Conservation (phyloP, 2,888 invertebrate genomes). For the Drosophila suboccidentalis region DNA sequence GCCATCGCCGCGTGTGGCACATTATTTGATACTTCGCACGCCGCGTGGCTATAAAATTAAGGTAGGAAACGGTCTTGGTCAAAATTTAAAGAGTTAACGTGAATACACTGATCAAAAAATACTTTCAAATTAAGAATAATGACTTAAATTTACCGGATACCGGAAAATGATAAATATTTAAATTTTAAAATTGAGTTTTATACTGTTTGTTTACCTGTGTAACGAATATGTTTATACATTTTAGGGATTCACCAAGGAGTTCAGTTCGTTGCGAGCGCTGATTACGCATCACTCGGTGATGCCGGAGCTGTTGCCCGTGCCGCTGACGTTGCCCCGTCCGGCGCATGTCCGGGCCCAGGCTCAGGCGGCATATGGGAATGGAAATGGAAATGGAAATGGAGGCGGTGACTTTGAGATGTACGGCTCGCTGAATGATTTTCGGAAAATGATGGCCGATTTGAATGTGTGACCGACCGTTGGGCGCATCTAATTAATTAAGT, state of each 20-base stretch:
- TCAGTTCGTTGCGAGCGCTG: slow-evolving; percentile 94
- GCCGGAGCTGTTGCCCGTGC: slow-evolving; percentile 98
- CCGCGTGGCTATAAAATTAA: slow-evolving; percentile 96
- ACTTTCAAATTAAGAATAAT: too few relatives aligned
- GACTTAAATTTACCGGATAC: too few relatives aligned
- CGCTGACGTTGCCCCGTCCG: slow-evolving; percentile 91
- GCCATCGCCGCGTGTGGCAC: slow-evolving; percentile 92
- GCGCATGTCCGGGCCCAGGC: slow-evolving; percentile 60
- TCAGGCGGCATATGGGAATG: slow-evolving; percentile 50
- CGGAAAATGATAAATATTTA: too few relatives aligned
- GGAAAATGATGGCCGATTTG: slow-evolving; percentile 92
- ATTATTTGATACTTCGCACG: slow-evolving; percentile 96
- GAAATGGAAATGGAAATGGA: slow-evolving; percentile 23
- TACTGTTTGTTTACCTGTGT: too few relatives aligned
- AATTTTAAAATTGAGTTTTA: too few relatives aligned
- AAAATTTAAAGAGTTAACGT: too few relatives aligned
- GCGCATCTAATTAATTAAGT: slow-evolving; percentile 73
- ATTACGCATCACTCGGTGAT: slow-evolving; percentile 99
- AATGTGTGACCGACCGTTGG: slow-evolving; percentile 86
- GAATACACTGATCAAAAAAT: too few relatives aligned
- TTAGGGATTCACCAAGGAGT: slow-evolving; percentile 99
- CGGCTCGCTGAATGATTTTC: slow-evolving; percentile 90
- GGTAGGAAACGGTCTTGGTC: slow-evolving; percentile 86
- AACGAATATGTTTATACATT: slow-evolving; percentile 43
- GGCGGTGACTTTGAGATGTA: slow-evolving; percentile 90